Conservation (phyloP, 2,888 invertebrate species). For the Oeneis ivallda region DNA sequence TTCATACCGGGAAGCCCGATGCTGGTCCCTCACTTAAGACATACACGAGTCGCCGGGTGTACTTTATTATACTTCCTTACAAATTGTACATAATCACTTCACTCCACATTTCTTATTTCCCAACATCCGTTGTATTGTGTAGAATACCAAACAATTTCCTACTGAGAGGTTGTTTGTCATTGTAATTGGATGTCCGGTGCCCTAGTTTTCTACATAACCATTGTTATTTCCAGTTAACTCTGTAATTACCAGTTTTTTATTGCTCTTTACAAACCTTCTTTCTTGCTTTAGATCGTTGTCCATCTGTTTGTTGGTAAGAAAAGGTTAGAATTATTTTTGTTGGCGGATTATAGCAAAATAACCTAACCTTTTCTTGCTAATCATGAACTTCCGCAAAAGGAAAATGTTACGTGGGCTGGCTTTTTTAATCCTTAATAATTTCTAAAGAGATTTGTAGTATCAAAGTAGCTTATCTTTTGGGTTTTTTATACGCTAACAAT, state of each 20-base stretch:
- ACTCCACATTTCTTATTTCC: neutral
- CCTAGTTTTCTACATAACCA: neutral
- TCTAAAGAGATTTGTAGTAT: neutral
- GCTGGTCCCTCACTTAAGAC: no score
- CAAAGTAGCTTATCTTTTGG: no score
- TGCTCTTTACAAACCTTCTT: neutral
- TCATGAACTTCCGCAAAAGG: no score
- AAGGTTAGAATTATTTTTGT: no score
- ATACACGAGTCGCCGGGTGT: no score
- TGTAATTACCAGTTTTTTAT: conserved; percentile 1
- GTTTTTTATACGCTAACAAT: no score
- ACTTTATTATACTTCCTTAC: no score
- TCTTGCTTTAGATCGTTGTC: neutral
- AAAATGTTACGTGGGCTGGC: neutral
- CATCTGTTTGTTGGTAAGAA: no score
- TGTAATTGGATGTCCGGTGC: conserved; percentile 4
- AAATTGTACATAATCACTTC: conserved; percentile 1
- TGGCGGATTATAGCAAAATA: no score
- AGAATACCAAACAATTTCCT: conserved; percentile 3
- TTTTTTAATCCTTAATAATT: no score
- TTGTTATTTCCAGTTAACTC: conserved; percentile 5
- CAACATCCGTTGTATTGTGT: neutral
- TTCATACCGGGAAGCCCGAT: no score
- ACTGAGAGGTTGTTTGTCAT: conserved; percentile 2
- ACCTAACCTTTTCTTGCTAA: no score